phyloP scores from a whole-genome alignment of 2,888 invertebrate species.

The Abscondita cerata region DNA sequence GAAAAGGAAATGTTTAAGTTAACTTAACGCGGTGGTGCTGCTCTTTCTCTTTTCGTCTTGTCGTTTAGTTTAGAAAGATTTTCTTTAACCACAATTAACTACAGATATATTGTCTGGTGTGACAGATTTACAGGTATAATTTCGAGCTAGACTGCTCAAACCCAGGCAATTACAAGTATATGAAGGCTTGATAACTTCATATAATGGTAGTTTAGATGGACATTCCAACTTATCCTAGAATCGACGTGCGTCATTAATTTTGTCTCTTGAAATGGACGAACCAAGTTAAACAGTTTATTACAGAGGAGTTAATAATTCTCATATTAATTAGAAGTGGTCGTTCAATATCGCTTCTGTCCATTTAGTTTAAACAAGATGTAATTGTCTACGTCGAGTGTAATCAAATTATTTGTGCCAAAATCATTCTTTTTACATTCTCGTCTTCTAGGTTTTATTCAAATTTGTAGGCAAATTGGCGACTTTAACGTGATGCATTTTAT shows the following conservation, averaged over 20 bases:
- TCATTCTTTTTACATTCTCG: too few species aligned
- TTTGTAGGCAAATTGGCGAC: too few species aligned
- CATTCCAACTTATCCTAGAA: constrained; percentile 13
- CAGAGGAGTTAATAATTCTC: too few species aligned
- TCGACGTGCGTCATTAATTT: neutral
- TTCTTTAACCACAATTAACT: constrained; percentile 3
- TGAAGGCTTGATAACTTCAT: constrained; percentile 27
- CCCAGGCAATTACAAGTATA: constrained; percentile 21
- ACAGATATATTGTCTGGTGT: constrained; percentile 14
- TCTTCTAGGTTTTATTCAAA: too few species aligned
- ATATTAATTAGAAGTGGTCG: too few species aligned
- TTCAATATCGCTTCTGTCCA: too few species aligned
- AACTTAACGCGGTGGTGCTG: neutral
- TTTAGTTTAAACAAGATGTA: too few species aligned
- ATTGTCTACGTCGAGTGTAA: too few species aligned
- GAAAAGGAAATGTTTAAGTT: constrained; percentile 19
- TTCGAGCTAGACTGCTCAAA: constrained; percentile 14
- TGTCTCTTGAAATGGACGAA: too few species aligned
- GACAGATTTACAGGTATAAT: constrained; percentile 24
- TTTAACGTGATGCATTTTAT: too few species aligned
- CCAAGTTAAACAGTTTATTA: too few species aligned
- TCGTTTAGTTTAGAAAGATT: constrained; percentile 5
- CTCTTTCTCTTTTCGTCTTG: constrained; percentile 26
- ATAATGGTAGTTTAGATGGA: constrained; percentile 14
- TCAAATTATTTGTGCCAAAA: too few species aligned